Base-by-base conservation (phyloP, 2,797 vertebrate species). In the Eupleurogrammus muticus region DNA sequence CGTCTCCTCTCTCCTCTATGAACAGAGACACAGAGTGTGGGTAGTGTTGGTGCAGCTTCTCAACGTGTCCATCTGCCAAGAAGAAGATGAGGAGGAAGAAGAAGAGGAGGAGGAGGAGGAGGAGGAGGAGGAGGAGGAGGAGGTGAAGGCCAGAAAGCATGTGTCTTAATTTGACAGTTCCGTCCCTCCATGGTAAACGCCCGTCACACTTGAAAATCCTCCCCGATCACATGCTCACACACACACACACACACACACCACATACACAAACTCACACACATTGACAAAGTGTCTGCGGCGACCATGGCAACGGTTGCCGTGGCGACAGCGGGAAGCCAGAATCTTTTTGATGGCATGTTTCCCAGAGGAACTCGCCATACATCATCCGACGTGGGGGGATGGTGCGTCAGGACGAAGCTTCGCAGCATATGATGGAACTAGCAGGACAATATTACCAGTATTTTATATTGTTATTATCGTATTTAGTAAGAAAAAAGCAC, bases 41-140 rank as follows among this genome's bases (percentile, higher is more conserved):
- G 84, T 60, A 75, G 85, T 83, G 85, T 72, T 64, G 66, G 75
- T 82, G 79, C 73, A 52, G 73, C 55, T 50, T 84, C 80, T 67
- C 79, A 88, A 82, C 60, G 77, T 68, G 78, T 78, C 85, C 80
- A 84, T 86, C 81, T 90, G 88, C 84, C 84, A 81, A 71, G n/a
- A n/a, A n/a, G n/a, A n/a, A n/a, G n/a, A n/a, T n/a, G n/a, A n/a
- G 59, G n/a, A n/a, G n/a, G n/a, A n/a, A n/a, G n/a, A 71, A 60
- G 76, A 68, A 23, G 74, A 62, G 36, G 57, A 57, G 32, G 71
- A 66, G 12, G 63, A 67, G 9, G 61, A 57, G 36, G 73, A 48
- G 50, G 66, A 40, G 44, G 50, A 40, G 35, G 66, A 58, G 13
- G 76, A 55, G 40, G 64, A 65, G 44, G 77, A 59, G 47, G 79